Evolutionary conservation across 2,113 vertebrate genomes (phyloP), one percentile per base, ranked within the genome.

Genomic region (Petrocephalus microphthalmus): DNA sequence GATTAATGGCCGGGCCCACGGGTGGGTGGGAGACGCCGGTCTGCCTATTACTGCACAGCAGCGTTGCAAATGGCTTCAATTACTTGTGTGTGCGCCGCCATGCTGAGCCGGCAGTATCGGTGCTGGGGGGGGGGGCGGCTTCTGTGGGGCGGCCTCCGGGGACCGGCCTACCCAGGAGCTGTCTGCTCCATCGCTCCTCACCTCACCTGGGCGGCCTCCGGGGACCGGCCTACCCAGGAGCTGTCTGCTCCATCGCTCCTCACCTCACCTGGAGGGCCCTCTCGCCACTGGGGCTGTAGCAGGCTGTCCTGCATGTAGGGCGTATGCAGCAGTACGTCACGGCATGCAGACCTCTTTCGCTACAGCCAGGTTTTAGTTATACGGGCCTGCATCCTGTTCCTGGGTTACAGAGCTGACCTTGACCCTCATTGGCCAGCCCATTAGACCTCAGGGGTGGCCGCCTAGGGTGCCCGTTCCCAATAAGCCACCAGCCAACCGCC

Each of bases 61-160:
- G 94, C 93, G 94, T 94, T 94, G 95, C 95, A 95, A 96, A 96
- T 96, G 94, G 94, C 93, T 96, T 95, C 95, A 95, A 96, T 96
- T 96, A 96, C 94, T 92, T 92, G n/a, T 90, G 88, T 92, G 94
- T 47, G 47, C 29, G 20, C 19, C 2, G 85, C 94, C 93, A 92
- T 96, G 95, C 95, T 96, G 95, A 96, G 95, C 93, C 94, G 92
- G 95, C 94, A 95, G 92, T 94, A 92, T 90, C 90, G 91, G 90
- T 89, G 91, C 91, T 89, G 87, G 87, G 90, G 90, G 91, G 89
- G 92, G 92, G 90, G 93, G 67, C 89, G 88, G 89, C 91, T 90
- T 53, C 93, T 88, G 91, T 85, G 91, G 91, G 90, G 88, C 13
- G 1, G 33, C 49, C 13, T 13, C 87, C 25, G 0, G 42, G 42